A percentile compares a stretch with the other conserved stretches of the same genome.
Evolutionary conservation across 2,888 invertebrate genomes (phyloP).

Genomic region (Limnephilus lunatus): DNA sequence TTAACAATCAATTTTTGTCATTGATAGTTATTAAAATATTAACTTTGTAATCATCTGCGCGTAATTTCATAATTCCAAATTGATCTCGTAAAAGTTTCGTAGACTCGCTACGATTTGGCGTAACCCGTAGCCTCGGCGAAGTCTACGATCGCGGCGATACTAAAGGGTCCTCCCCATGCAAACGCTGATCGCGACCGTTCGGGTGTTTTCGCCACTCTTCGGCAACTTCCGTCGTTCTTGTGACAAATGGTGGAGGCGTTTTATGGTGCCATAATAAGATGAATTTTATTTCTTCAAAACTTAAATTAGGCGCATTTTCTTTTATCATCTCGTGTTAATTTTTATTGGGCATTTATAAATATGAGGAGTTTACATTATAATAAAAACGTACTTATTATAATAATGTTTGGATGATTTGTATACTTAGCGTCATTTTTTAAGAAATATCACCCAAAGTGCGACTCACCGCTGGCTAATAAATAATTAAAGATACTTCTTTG

Average conservation of each 20-base stretch:
- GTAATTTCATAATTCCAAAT: background rate
- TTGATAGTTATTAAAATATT: too few relatives aligned
- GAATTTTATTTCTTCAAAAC: background rate
- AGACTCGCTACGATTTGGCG: background rate
- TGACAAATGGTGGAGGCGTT: conserved; percentile 34
- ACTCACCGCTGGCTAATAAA: too few relatives aligned
- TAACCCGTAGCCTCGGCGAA: conserved; percentile 21
- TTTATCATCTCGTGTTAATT: background rate
- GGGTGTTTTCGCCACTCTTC: background rate
- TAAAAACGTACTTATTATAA: background rate
- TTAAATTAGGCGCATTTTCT: background rate
- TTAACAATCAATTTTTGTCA: background rate
- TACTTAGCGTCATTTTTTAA: too few relatives aligned
- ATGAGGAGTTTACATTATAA: background rate
- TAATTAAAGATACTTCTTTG: too few relatives aligned
- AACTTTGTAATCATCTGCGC: background rate
- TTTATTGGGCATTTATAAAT: background rate
- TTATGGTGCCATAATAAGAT: background rate
- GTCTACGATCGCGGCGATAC: conserved; percentile 43
- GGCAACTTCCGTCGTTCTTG: background rate
- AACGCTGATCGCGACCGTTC: conserved; percentile 6
- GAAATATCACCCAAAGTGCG: too few relatives aligned
- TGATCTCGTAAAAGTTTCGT: conserved; percentile 32
- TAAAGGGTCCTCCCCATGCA: conserved; percentile 25
- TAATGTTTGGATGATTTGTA: too few relatives aligned